phyloP scores from a whole-genome alignment of 2,888 invertebrate species.

The Fragum whitleyi region DNA sequence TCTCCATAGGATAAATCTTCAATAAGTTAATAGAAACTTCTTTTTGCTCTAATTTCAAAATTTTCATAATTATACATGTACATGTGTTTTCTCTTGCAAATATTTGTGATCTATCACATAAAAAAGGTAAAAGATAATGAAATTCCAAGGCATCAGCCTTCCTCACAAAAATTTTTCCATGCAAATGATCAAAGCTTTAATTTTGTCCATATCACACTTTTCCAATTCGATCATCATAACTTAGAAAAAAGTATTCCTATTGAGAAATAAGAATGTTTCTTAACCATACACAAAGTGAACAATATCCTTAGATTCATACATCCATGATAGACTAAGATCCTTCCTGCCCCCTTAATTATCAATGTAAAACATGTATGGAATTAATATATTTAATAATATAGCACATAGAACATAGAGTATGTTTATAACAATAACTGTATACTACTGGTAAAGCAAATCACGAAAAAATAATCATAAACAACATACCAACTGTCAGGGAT shows the following conservation, averaged over 20 bases:
- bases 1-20: background rate
- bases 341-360: slow-evolving; percentile 24
- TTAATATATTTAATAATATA: slow-evolving; percentile 32
- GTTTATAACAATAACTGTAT: slow-evolving; percentile 15
- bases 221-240: no score
- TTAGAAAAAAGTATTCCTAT: background rate
- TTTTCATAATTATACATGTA: no score
- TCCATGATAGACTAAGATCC: slow-evolving; percentile 15
- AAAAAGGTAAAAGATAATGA: no score
- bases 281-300: background rate
- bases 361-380: slow-evolving; percentile 63
- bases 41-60: no score
- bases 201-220: no score
- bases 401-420: slow-evolving; percentile 60
- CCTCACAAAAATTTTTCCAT: no score
- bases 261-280: background rate
- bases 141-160: no score
- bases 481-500: no score
- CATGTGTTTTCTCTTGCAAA: no score
- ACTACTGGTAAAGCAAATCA: slow-evolving; percentile 18
- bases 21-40: no score
- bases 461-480: background rate
- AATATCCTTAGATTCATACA: background rate
- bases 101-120: no score
- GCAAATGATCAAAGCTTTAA: no score